Percentiles rank a stretch among this genome's conserved stretches.
These are phyloP conservation scores for Latrodectus hesperus DNA, from an alignment of 2,888 invertebrate genomes.

Conservation along the genomic window DNA sequence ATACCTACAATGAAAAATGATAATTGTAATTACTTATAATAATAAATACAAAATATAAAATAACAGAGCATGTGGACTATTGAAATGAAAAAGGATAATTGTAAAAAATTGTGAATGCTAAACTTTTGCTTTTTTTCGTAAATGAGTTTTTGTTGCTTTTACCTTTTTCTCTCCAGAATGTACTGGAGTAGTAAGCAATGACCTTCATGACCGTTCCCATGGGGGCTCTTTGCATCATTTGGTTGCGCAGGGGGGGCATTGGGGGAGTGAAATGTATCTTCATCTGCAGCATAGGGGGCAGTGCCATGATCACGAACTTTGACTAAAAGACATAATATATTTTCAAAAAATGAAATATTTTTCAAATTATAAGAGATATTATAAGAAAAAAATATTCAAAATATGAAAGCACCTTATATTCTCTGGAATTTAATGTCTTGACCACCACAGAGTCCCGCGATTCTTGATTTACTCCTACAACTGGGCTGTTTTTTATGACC, in stretches of 20 bases:
- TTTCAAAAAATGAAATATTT: too few species aligned
- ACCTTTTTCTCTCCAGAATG: constrained; percentile 76
- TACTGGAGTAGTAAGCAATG: constrained; percentile 75
- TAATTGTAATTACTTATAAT: too few species aligned
- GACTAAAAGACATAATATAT: constrained; percentile 53
- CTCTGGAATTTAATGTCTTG: constrained; percentile 68
- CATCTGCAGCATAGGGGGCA: constrained; percentile 74
- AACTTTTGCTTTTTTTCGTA: too few species aligned
- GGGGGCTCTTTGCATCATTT: constrained; percentile 74
- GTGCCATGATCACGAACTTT: constrained; percentile 74
- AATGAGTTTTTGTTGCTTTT: neutral
- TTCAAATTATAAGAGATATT: too few species aligned
- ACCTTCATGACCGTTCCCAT: constrained; percentile 76
- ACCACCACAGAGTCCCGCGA: constrained; percentile 71
- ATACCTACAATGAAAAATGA: too few species aligned
- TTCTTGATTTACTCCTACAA: constrained; percentile 73
- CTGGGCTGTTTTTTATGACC: constrained; percentile 71
- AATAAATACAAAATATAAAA: too few species aligned
- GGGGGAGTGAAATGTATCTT: constrained; percentile 75
- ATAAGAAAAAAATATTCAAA: too few species aligned
- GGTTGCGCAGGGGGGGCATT: constrained; percentile 73
- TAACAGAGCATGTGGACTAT: too few species aligned
- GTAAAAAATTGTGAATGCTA: too few species aligned
- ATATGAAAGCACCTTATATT: constrained; percentile 56
- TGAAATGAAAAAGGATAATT: too few species aligned